Base-by-base conservation (phyloP, 2,113 vertebrate genomes). In the Cynopterus brachyotis region DNA sequence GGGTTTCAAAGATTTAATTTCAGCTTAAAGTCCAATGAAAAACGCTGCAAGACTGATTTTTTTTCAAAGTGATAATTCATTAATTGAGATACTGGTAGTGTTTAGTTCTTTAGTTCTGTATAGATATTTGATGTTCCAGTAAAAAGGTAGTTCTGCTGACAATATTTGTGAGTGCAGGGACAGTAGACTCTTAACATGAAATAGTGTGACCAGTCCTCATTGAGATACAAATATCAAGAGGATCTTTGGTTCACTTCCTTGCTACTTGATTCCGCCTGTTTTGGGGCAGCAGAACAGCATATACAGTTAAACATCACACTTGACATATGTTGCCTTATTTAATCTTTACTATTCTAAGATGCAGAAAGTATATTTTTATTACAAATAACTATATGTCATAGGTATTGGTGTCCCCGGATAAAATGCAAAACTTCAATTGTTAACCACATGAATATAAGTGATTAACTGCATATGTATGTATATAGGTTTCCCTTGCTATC, bases 41-140 rank as follows among this genome's bases (percentile, higher is more conserved):
- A 17, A 45, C 95, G 32, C 40, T 47, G 6, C n/a, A 88, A 37
- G 66, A 69, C 84, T n/a, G 1, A 96, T 30, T n/a, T 96, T n/a
- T 96, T 97, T 96, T 87, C 57, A 95, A 90, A 73, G 35, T 94
- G 6, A 47, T 94, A 93, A 45, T 83, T 69, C 94, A 50, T 87
- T 96, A 94, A 90, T 86, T 88, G 32, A 93, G 55, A 95, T 30
- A 59, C 24, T 53, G 55, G 22, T 47, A 79, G 1, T 57, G 91
- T 96, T 62, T 22, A 10, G 3, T 97, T 87, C 45, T 76, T 42
- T 96, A 88, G n/a, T 42, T 91, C 22, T 76, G 3, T 28, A n/a
- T 17, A 50, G 12, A 53, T 95, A 66, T 47, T 45, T 81, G 26
- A 70, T 69, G 26, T 78, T 76, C 20, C 28, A 53, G 8, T 69